These are phyloP conservation scores for Spilogale gracilis DNA, from an alignment of 2,113 vertebrate genomes.

Conservation along the genomic window DNA sequence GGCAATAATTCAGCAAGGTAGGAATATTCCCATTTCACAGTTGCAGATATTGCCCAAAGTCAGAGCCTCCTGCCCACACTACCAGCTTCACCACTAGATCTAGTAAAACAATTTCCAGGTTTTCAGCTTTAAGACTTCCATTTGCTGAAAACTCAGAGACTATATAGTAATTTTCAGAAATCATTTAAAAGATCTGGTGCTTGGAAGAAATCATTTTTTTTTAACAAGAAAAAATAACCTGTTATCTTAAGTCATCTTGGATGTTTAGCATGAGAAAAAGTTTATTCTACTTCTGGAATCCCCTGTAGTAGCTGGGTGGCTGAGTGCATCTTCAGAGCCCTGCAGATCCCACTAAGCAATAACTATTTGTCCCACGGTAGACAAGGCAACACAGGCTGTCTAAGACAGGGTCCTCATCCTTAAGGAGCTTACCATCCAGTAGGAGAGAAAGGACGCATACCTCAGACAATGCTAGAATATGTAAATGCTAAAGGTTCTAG, in stretches of 20 bases:
- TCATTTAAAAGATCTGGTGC: neutral
- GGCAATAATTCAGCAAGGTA: neutral
- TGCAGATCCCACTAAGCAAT: neutral
- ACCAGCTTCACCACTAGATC: neutral
- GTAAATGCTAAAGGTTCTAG: neutral
- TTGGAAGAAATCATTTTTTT: conserved; percentile 29
- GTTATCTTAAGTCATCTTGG: neutral
- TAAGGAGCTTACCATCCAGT: neutral
- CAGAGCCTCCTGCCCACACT: neutral
- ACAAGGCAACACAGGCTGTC: neutral
- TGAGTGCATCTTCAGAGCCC: neutral
- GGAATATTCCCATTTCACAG: neutral
- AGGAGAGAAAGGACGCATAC: neutral
- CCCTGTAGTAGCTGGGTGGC: neutral
- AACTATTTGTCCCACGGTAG: neutral
- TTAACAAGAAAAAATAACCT: neutral
- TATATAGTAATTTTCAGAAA: neutral
- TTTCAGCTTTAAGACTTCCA: neutral
- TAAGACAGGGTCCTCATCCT: neutral
- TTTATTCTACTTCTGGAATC: conserved; percentile 3
- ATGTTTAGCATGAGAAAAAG: neutral
- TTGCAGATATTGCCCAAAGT: neutral
- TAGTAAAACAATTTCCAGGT: neutral
- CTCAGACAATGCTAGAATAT: neutral
- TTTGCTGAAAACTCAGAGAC: neutral